Base-by-base conservation (phyloP, 37 sponge, comb jelly and placozoan genomes). In the Chondrilla cf. caribensis region DNA sequence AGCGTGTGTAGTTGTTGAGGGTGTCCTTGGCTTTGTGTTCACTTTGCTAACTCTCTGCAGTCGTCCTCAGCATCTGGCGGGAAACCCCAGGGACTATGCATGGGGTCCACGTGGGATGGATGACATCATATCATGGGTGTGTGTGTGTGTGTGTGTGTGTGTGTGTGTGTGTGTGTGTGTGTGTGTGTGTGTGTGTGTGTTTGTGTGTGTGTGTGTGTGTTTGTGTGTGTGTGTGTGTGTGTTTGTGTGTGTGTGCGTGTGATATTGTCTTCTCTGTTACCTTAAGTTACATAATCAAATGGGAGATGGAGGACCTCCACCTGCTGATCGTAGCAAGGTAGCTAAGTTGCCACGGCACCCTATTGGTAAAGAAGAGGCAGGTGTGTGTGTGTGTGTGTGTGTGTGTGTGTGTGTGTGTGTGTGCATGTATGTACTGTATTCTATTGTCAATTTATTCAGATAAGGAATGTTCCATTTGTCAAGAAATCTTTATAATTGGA, bases 291-390 rank as follows among this genome's bases (percentile, higher is more conserved):
- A 91, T 51, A 85, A 81, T 38, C 90, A 86, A 44, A 31, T 97
- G 42, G 93, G 88, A 19, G 94, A 90, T 44, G 82, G 70, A 26
- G 97, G 97, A 2, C 93, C 97, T 0, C 97, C 97, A 7, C 97
- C 97, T 0, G 95, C 97, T 14, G 81, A 91, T 57, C 66, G 87
- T 75, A 68, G 82, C 33, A 88, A 82, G 43, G 89, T 94, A 19
- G 89, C 90, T 60, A 60, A 77, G 6, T 76, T 94, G 14, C 88
- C 93, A 21, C 77, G 58, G 5, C 57, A 66, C 26, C 43, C 65
- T 29, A 59, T 88, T n/a, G 43, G 79, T 28, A 39, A 84, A 19
- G 36, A 83, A 24, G 72, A 80, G 29, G 40, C 82, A 40, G 80
- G 78, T 24, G 76, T 77, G 19, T 60, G 37, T 22, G 40, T 78